Evolutionary conservation across 2,888 invertebrate species (phyloP).

Genomic region (Ophion ventricosus): DNA sequence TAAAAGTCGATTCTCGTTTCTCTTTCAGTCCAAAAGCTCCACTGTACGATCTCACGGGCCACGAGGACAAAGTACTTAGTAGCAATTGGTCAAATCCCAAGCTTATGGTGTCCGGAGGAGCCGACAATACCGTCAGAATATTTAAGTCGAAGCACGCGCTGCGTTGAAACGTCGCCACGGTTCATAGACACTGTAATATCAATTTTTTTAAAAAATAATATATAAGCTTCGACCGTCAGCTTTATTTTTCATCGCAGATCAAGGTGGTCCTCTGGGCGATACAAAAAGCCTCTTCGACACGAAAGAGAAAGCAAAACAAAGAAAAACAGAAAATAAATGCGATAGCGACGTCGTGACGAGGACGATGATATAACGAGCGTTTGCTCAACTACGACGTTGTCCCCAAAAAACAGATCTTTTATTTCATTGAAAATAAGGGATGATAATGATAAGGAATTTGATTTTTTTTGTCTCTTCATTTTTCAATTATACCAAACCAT

Average conservation of each 20-base stretch:
- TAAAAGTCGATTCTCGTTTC: slow-evolving; percentile 43
- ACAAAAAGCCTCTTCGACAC: slow-evolving; percentile 30
- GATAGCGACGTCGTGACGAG: slow-evolving; percentile 39
- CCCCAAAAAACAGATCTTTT: slow-evolving; percentile 81
- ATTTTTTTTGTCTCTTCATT: slow-evolving; percentile 61
- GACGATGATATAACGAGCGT: slow-evolving; percentile 37
- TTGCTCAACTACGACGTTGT: slow-evolving; percentile 66
- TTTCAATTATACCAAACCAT: slow-evolving; percentile 78
- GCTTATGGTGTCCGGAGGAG: slow-evolving; percentile 94
- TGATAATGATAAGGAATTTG: slow-evolving; percentile 80
- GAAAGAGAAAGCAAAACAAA: slow-evolving; percentile 29
- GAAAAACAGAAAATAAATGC: neutral
- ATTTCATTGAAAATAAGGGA: slow-evolving; percentile 80
- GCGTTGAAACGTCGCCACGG: slow-evolving; percentile 63
- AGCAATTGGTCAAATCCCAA: slow-evolving; percentile 97
- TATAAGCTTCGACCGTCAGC: slow-evolving; percentile 45
- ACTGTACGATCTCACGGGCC: slow-evolving; percentile 95
- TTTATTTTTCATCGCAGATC: slow-evolving; percentile 21
- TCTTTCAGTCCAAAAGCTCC: slow-evolving; percentile 93
- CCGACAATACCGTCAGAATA: slow-evolving; percentile 96
- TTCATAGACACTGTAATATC: slow-evolving; percentile 65
- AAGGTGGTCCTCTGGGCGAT: neutral
- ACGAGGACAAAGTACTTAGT: slow-evolving; percentile 96
- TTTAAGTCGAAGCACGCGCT: slow-evolving; percentile 88
- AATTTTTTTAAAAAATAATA: slow-evolving; percentile 69